Percentiles rank a stretch among this genome's conserved stretches.
phyloP scores from a whole-genome alignment of 2,113 vertebrate genomes.

The Aspidoscelis tigris region DNA sequence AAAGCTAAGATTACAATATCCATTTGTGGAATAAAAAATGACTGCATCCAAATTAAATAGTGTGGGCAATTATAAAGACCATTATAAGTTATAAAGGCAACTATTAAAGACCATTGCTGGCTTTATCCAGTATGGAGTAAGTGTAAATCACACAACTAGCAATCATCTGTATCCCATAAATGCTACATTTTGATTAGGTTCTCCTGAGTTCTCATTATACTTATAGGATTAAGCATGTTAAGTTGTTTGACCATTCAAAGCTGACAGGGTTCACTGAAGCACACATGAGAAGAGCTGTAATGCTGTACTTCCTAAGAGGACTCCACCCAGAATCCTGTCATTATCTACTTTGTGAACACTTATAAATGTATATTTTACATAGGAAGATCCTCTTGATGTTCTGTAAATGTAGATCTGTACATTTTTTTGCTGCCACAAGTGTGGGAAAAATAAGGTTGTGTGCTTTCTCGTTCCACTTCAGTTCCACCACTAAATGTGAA shows the following conservation, averaged over 20 bases:
- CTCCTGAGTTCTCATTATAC: background rate
- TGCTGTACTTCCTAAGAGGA: conserved; percentile 19
- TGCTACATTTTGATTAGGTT: background rate
- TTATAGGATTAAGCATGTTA: background rate
- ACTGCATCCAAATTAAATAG: conserved; percentile 2
- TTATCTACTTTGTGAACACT: background rate
- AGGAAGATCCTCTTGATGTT: conserved; percentile 20
- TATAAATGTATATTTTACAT: background rate
- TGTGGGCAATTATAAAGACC: background rate
- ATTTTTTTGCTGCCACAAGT: conserved; percentile 56
- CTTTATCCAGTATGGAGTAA: background rate
- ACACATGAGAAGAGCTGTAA: fast-evolving
- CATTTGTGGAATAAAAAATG: background rate
- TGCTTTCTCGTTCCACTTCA: conserved; percentile 72
- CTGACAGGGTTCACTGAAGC: background rate
- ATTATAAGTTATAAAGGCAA: background rate
- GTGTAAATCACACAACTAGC: background rate
- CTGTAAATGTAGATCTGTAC: conserved; percentile 28
- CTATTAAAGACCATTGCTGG: background rate
- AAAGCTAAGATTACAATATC: too few relatives aligned
- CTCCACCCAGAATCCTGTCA: background rate
- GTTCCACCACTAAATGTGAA: conserved; percentile 76
- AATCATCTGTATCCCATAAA: background rate
- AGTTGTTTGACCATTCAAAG: background rate
- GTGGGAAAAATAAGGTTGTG: conserved; percentile 67